Percentiles rank a stretch among this genome's conserved stretches.
Evolutionary conservation across 2,797 vertebrate genomes (phyloP).

Genomic region (Botia almorhae): DNA sequence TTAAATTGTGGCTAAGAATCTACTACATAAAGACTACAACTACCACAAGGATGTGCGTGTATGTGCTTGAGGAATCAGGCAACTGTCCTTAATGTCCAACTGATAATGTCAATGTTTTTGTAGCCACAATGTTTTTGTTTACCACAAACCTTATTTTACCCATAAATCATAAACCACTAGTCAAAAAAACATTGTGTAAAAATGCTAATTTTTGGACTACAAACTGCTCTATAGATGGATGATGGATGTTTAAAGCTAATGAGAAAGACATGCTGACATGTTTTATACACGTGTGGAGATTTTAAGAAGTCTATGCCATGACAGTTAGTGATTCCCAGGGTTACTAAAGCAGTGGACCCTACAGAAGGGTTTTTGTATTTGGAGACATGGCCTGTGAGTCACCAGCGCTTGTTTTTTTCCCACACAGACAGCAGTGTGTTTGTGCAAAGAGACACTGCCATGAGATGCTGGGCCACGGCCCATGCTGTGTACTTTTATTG

Average conservation of each 20-base stretch:
- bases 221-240: too few species aligned
- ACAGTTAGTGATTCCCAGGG: constrained; percentile 13
- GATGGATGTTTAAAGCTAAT: neutral
- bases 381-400: constrained; percentile 37
- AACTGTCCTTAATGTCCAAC: too few species aligned
- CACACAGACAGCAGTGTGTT: constrained; percentile 46
- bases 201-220: neutral
- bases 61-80: too few species aligned
- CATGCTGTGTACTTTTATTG: constrained; percentile 48
- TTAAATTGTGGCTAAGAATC: too few species aligned
- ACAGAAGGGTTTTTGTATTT: constrained; percentile 20
- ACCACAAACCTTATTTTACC: too few species aligned
- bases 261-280: neutral
- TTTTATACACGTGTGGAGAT: constrained; percentile 3
- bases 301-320: constrained; percentile 10
- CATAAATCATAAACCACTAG: too few species aligned
- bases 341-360: neutral
- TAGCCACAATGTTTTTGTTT: too few species aligned
- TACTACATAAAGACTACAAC: too few species aligned
- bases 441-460: constrained; percentile 23
- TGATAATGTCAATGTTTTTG: too few species aligned
- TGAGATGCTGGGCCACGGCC: constrained; percentile 30
- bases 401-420: constrained; percentile 45
- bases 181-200: neutral
- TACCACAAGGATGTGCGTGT: too few species aligned